Evolutionary conservation across 2,888 invertebrate genomes (phyloP).

Genomic region (Cabera pusaria): DNA sequence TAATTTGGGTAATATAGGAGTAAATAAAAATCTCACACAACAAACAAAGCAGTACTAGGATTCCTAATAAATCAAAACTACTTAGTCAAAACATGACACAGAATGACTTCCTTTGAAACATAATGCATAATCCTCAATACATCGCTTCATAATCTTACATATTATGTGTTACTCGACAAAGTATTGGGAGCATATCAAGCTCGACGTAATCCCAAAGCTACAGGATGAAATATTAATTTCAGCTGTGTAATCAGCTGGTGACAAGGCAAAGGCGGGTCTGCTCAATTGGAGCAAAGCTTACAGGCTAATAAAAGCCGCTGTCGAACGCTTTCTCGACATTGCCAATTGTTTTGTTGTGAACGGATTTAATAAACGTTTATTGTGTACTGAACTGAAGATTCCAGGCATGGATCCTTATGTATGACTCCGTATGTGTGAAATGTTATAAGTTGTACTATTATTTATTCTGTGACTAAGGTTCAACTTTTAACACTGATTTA

Average conservation of each 20-base stretch:
- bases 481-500: too few species aligned
- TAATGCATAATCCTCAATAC: too few species aligned
- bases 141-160: too few species aligned
- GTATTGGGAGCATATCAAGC: background rate
- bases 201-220: background rate
- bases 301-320: conserved; percentile 30
- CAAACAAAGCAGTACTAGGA: too few species aligned
- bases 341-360: conserved; percentile 17
- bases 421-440: background rate
- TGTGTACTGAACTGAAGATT: background rate
- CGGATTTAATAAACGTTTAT: conserved; percentile 1
- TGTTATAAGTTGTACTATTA: too few species aligned
- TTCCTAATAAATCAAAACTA: too few species aligned
- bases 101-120: too few species aligned
- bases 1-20: too few species aligned
- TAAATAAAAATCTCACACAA: too few species aligned
- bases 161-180: too few species aligned
- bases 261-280: conserved; percentile 35
- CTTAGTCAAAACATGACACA: too few species aligned
- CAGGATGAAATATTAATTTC: conserved; percentile 21
- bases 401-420: background rate
- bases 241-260: conserved; percentile 25
- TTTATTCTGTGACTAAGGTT: too few species aligned
- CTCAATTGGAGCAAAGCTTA: conserved; percentile 21
- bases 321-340: conserved; percentile 13